phyloP scores from a whole-genome alignment of 2,113 vertebrate species.

The Oceanites oceanicus region DNA sequence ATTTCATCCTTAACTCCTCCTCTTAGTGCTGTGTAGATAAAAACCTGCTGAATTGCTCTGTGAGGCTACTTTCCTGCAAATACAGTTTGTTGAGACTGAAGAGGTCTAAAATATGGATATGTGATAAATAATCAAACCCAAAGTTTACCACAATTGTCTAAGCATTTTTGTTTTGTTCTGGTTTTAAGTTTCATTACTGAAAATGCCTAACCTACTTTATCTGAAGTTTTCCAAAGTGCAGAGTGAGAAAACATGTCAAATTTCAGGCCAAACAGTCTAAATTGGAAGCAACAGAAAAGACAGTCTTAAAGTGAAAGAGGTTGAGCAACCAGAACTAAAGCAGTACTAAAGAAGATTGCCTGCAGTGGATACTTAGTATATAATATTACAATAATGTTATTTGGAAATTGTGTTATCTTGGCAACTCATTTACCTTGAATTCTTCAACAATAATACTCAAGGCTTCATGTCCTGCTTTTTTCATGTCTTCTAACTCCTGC shows the following conservation, averaged over 20 bases:
- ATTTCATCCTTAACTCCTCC: background rate
- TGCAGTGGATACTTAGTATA: background rate
- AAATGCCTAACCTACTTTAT: background rate
- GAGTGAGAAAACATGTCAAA: background rate
- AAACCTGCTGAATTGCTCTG: background rate
- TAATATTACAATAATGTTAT: background rate
- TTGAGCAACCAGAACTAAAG: background rate
- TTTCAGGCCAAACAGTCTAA: background rate
- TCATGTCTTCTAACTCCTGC: slow-evolving; percentile 78
- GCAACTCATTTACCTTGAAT: slow-evolving; percentile 75
- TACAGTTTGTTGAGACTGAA: background rate
- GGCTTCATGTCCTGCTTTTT: slow-evolving; percentile 81
- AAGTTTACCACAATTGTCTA: background rate
- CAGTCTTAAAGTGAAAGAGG: background rate
- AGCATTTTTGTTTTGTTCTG: background rate
- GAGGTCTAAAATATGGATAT: background rate
- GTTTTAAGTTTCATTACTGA: background rate
- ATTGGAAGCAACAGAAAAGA: background rate
- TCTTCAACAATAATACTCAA: slow-evolving; percentile 83
- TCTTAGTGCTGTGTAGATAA: background rate
- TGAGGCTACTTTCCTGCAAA: background rate
- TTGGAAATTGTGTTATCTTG: background rate
- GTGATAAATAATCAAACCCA: background rate
- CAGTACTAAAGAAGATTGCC: background rate
- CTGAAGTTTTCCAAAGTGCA: background rate